Conservation (phyloP, 2,113 vertebrate genomes). For the Numenius arquata region DNA sequence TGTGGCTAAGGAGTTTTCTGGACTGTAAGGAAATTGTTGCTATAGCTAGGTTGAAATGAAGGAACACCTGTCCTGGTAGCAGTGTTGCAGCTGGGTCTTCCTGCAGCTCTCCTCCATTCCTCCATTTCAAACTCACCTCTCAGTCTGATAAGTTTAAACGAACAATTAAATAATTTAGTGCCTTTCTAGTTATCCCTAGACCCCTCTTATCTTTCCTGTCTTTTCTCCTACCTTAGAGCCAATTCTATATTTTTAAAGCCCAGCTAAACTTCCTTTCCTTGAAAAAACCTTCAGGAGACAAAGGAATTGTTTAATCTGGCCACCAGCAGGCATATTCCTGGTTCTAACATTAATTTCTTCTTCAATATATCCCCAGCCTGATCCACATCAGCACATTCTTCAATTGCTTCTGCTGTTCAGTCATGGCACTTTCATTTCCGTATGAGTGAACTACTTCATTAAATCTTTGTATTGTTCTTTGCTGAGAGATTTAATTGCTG, state of each 20-base stretch:
- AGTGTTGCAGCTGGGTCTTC: background rate
- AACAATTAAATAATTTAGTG: background rate
- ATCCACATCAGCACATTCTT: background rate
- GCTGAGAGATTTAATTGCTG: conserved; percentile 38
- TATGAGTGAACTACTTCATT: background rate
- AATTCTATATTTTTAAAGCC: background rate
- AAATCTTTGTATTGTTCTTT: conserved; percentile 6
- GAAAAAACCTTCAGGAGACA: background rate
- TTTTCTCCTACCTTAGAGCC: background rate
- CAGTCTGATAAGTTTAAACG: background rate
- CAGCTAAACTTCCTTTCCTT: background rate
- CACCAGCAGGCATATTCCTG: background rate
- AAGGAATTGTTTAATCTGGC: background rate
- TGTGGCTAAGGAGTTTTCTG: background rate
- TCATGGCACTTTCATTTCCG: background rate
- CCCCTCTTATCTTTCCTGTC: background rate
- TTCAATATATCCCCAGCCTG: background rate
- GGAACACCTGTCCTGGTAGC: background rate
- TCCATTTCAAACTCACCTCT: background rate
- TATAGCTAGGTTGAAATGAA: background rate
- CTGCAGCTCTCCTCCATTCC: background rate
- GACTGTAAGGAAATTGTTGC: background rate
- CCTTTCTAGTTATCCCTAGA: background rate
- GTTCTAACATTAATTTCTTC: background rate
- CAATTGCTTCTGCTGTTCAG: background rate